A percentile compares a stretch with the other conserved stretches of the same genome.
Conservation (phyloP, 1,140 invertebrate species). For the Drosophila santomea region DNA sequence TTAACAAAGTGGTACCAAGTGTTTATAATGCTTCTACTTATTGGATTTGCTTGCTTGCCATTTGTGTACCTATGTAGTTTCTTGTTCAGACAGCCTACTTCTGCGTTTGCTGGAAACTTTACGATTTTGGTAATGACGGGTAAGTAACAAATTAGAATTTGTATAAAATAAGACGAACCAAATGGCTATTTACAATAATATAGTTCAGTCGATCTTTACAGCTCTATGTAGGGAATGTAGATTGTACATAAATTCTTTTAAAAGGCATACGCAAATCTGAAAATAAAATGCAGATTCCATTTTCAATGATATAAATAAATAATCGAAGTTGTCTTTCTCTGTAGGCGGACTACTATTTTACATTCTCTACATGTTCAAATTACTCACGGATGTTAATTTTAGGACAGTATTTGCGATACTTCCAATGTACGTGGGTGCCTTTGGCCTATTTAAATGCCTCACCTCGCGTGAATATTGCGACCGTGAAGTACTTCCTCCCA, state of each 20-base stretch:
- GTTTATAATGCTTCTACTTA: neutral
- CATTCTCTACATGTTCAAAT: neutral
- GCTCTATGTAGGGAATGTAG: too few species aligned
- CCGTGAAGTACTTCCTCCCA: neutral
- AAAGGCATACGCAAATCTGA: too few species aligned
- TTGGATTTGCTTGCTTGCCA: constrained; percentile 17
- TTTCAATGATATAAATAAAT: too few species aligned
- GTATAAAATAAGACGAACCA: too few species aligned
- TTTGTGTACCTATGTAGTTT: constrained; percentile 7
- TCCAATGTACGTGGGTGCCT: neutral
- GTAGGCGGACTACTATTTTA: constrained; percentile 1
- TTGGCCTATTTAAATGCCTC: constrained; percentile 5
- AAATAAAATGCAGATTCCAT: too few species aligned
- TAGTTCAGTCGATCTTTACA: neutral
- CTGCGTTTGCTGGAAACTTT: neutral
- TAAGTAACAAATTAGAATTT: neutral
- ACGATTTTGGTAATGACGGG: neutral
- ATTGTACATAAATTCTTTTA: too few species aligned
- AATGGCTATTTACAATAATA: too few species aligned
- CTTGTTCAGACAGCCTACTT: neutral
- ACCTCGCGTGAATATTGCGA: neutral
- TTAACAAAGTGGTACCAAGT: neutral
- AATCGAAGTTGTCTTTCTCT: neutral
- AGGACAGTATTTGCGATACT: neutral
- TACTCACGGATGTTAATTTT: neutral